A percentile compares a stretch with the other conserved stretches of the same genome.
phyloP scores from a whole-genome alignment of 2,888 invertebrate species.

The Ceramica pisi region DNA sequence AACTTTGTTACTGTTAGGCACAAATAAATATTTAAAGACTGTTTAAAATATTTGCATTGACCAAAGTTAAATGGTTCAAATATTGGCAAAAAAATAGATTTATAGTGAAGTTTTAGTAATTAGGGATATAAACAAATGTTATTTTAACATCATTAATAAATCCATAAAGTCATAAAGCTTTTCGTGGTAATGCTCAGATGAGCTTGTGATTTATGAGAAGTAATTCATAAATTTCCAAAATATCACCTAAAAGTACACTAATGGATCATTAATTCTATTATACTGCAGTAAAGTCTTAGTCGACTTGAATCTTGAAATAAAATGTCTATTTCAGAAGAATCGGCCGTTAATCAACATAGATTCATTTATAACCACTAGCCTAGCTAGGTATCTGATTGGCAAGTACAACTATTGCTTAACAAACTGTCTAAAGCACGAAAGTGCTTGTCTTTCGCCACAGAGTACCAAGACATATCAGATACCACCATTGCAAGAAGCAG shows the following conservation, averaged over 20 bases:
- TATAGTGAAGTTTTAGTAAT: slow-evolving; percentile 1
- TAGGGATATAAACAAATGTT: too few species aligned
- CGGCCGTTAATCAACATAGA: neutral
- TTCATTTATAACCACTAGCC: neutral
- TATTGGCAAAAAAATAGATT: slow-evolving; percentile 1
- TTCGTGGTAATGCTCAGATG: too few species aligned
- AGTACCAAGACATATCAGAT: neutral
- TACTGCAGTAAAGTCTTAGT: neutral
- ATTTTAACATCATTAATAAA: too few species aligned
- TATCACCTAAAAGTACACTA: too few species aligned
- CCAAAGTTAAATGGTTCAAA: slow-evolving; percentile 8
- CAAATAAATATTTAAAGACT: slow-evolving; percentile 37
- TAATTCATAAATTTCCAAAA: too few species aligned
- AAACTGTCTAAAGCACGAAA: neutral
- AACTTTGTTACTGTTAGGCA: slow-evolving; percentile 33
- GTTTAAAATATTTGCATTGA: slow-evolving; percentile 27
- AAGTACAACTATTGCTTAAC: slow-evolving; percentile 7
- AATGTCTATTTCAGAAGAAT: neutral
- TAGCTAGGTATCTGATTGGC: slow-evolving; percentile 19
- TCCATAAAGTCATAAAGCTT: too few species aligned
- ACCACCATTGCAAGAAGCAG: too few species aligned
- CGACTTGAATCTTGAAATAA: neutral
- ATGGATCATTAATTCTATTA: neutral
- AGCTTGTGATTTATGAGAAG: too few species aligned
- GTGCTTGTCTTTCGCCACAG: neutral